phyloP scores from a whole-genome alignment of 2,113 vertebrate genomes.

The Psittacus erithacus region DNA sequence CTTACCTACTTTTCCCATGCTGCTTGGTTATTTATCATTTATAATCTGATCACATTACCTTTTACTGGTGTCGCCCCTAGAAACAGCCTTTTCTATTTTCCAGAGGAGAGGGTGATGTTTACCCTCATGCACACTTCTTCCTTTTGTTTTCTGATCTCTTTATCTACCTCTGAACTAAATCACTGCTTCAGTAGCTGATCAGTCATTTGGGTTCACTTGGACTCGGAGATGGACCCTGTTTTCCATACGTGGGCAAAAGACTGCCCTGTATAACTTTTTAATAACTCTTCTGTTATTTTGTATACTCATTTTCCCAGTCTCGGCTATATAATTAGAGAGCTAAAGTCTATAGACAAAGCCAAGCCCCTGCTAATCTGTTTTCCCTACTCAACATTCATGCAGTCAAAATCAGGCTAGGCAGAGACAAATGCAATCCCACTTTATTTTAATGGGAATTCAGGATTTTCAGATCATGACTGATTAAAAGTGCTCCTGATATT shows the following conservation, averaged over 20 bases:
- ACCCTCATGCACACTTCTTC: fast-evolving
- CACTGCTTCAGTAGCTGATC: neutral
- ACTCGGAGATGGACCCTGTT: neutral
- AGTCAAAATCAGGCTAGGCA: neutral
- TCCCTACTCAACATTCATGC: neutral
- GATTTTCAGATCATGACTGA: neutral
- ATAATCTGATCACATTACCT: neutral
- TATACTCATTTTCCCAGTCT: neutral
- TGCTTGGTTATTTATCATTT: neutral
- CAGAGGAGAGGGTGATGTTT: neutral
- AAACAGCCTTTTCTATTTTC: neutral
- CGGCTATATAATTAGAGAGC: neutral
- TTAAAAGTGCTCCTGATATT: neutral
- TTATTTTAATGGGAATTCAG: slow-evolving; percentile 29
- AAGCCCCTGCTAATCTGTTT: neutral
- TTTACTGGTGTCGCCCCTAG: neutral
- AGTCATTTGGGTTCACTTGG: neutral
- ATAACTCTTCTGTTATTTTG: neutral
- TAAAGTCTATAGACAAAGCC: neutral
- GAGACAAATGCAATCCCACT: neutral
- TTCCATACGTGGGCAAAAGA: neutral
- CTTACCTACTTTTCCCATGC: neutral
- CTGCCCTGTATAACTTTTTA: neutral
- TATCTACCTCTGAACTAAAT: neutral
- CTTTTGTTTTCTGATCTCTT: neutral